Conservation (phyloP, 1,140 invertebrate genomes). For the Hylyphantes graminicola region DNA sequence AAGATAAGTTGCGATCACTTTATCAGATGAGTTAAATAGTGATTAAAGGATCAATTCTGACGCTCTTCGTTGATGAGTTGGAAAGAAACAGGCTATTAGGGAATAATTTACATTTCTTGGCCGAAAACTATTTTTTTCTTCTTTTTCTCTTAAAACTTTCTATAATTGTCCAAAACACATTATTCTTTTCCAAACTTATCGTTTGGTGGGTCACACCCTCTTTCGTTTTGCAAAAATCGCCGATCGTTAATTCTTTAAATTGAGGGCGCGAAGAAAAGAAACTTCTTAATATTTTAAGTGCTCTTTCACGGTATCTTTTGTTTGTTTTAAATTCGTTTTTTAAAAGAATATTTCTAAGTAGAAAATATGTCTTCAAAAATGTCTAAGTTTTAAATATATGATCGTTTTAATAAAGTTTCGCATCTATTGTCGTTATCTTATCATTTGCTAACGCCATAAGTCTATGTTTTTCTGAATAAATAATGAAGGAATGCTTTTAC, state of each 20-base stretch:
- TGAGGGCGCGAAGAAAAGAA: conserved; percentile 18
- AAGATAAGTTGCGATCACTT: conserved; percentile 51
- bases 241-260: conserved; percentile 44
- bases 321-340: too few species aligned
- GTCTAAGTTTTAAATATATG: background rate
- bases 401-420: too few species aligned
- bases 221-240: conserved; percentile 42
- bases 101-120: conserved; percentile 58
- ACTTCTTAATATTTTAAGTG: conserved; percentile 27
- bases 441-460: too few species aligned
- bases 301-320: background rate
- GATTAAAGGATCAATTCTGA: conserved; percentile 40
- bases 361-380: background rate
- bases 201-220: conserved; percentile 44
- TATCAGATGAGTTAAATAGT: conserved; percentile 56
- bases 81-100: conserved; percentile 57
- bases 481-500: too few species aligned
- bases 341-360: background rate
- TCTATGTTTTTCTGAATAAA: too few species aligned
- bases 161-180: conserved; percentile 42
- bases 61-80: conserved; percentile 40
- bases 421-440: too few species aligned
- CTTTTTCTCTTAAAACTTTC: background rate
- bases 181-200: conserved; percentile 21
- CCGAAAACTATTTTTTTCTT: conserved; percentile 23